Evolutionary conservation across 2,888 invertebrate genomes (phyloP).

Genomic region (Agapostemon virescens): DNA sequence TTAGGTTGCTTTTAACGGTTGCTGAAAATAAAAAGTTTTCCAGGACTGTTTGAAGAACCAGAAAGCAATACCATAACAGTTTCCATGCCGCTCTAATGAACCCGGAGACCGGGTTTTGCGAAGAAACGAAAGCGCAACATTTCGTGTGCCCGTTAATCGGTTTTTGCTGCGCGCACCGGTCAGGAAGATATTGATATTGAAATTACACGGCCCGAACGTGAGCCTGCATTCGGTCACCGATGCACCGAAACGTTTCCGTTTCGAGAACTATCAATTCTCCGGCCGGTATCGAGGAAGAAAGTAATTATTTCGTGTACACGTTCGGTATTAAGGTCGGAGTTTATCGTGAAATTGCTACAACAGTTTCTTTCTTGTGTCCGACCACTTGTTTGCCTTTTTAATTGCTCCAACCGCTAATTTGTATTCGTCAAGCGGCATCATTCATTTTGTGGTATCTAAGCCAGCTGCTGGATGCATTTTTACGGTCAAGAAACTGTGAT

Average conservation of each 20-base stretch:
- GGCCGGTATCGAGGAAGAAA: not conserved
- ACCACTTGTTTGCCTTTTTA: not conserved
- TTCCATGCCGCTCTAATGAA: not conserved
- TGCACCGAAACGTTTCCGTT: conserved; percentile 11
- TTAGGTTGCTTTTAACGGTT: not conserved
- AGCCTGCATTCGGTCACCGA: not conserved
- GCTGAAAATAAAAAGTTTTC: not conserved
- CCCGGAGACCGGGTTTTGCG: conserved; percentile 23
- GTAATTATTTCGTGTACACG: conserved; percentile 27
- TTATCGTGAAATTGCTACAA: conserved; percentile 21
- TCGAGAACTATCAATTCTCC: conserved; percentile 30
- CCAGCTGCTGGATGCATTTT: not conserved
- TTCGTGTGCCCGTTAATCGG: conserved; percentile 28
- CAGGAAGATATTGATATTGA: not conserved
- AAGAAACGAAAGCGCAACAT: conserved; percentile 25
- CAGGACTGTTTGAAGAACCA: not conserved
- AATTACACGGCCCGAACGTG: conserved; percentile 9
- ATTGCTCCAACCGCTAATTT: not conserved
- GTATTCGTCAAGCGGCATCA: not conserved
- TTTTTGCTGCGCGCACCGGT: not conserved
- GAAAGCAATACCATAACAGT: not conserved
- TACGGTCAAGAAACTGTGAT: not conserved
- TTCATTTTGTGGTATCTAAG: not conserved
- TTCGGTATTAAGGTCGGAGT: conserved; percentile 22
- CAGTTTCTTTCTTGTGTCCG: not conserved